phyloP scores from a whole-genome alignment of 2,113 vertebrate species.

The Epinephelus cyanopodus region DNA sequence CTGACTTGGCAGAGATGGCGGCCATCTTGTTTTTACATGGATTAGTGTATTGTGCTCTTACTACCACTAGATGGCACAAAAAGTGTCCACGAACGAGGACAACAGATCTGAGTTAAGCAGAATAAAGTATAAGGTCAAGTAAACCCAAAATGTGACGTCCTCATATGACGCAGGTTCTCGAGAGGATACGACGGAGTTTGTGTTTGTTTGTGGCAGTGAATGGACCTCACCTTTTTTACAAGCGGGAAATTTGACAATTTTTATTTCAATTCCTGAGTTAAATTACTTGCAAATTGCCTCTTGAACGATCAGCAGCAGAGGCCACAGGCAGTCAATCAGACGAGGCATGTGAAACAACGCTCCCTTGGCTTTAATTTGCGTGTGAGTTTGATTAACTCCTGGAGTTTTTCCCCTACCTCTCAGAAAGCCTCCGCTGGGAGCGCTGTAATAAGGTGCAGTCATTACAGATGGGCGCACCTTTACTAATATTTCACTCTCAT shows the following conservation, averaged over 20 bases:
- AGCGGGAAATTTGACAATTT: not conserved
- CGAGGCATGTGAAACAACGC: slow-evolving; percentile 18
- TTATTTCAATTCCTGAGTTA: not conserved
- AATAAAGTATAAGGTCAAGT: no score
- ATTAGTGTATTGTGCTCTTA: no score
- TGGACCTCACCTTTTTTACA: not conserved
- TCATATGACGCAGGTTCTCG: no score
- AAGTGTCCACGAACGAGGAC: no score
- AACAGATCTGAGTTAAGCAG: no score
- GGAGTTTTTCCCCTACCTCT: slow-evolving; percentile 2
- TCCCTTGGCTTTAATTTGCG: slow-evolving; percentile 4
- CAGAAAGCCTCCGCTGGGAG: not conserved
- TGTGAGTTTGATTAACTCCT: not conserved
- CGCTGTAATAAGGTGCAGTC: slow-evolving; percentile 25
- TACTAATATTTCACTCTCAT: slow-evolving; percentile 65
- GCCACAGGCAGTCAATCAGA: not conserved
- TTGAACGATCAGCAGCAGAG: fast-evolving
- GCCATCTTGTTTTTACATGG: no score
- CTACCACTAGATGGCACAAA: no score
- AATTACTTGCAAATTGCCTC: not conserved
- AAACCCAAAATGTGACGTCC: no score
- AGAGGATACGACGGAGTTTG: no score
- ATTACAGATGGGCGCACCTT: slow-evolving; percentile 16
- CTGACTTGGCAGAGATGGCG: no score
- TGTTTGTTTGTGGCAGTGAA: no score